Evolutionary conservation across 2,888 invertebrate genomes (phyloP), one percentile per base, ranked within the genome.

Genomic region (Phaedon cochleariae): DNA sequence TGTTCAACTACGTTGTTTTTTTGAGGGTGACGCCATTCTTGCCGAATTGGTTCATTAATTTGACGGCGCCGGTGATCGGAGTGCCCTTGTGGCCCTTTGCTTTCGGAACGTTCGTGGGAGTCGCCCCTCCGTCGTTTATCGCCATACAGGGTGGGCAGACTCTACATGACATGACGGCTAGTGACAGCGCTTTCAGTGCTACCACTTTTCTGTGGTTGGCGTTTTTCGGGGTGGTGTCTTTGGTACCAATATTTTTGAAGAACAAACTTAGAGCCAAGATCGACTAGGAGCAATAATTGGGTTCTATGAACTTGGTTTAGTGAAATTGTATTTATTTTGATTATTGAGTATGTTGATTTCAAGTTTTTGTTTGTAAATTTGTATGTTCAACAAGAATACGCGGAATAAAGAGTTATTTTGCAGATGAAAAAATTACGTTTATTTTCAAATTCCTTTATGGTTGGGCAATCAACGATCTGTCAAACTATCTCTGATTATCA

Each of bases 21-120:
- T 87, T 99, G 73, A 89, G 99, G 58, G 94, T 99, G 80, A 99
- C 99, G 22, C 99, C 99, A 59, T 92, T 99, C 80, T 86, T 99
- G 76, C 99, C 99, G 6, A 99, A 99, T 84, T 99, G 99, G 99
- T 98, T 99, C 83, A 98, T 98, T 73, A 98, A 98, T 85, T 88
- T 99, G 80, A 92, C 95, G 0, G 95, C 98, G 69, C 99, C 99
- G 45, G 94, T 99, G 37, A 93, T 99, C 77, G 96, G 97, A 75
- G 98, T 99, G 37, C 97, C 98, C 0, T 84, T 98, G 67, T 80
- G 89, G 70, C 95, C 96, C 66, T 99, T 99, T 85, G 95, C 95
- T 70, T 81, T 96, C 64, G 99, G 99, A 70, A 99, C 99, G 65
- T 98, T 99, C 83, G 87, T 98, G 70, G 95, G 97, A 71, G 97